These are phyloP conservation scores for Serripes groenlandicus DNA, from an alignment of 2,888 invertebrate genomes.

Conservation along the genomic window DNA sequence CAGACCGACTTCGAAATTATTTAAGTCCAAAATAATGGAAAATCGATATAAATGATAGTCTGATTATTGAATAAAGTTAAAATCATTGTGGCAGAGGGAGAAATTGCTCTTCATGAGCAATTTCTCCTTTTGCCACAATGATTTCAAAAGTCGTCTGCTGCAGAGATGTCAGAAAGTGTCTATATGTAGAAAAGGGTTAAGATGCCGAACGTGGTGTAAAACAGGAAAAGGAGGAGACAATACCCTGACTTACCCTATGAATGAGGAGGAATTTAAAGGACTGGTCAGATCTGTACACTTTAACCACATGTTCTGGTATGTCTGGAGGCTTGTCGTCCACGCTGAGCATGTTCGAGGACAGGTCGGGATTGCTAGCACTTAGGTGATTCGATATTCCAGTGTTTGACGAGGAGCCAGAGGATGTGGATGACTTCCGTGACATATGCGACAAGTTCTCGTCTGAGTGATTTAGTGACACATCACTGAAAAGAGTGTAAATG, in stretches of 20 bases:
- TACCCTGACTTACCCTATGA: slow-evolving; percentile 91
- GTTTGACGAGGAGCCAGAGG: slow-evolving; percentile 75
- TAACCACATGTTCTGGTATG: slow-evolving; percentile 97
- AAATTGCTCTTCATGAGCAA: no score
- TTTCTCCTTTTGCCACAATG: no score
- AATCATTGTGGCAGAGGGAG: no score
- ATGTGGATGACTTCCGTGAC: slow-evolving; percentile 78
- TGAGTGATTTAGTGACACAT: slow-evolving; percentile 78
- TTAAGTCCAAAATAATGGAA: no score
- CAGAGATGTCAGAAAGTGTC: no score
- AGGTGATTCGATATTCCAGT: slow-evolving; percentile 78
- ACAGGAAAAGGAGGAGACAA: no score
- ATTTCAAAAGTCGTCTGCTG: no score
- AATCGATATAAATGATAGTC: no score
- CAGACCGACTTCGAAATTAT: no score
- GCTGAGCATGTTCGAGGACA: slow-evolving; percentile 71
- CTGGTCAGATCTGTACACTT: slow-evolving; percentile 96
- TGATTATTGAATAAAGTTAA: no score
- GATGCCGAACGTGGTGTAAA: no score
- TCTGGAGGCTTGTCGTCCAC: slow-evolving; percentile 76
- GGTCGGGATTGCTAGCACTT: slow-evolving; percentile 85
- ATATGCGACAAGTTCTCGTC: slow-evolving; percentile 80
- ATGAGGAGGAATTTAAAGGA: slow-evolving; percentile 98
- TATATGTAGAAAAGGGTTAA: no score
- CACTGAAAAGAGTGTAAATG: slow-evolving; percentile 67